Evolutionary conservation across 1,140 invertebrate species (phyloP), one percentile per base, ranked within the genome.

Genomic region (Magallana ariakensis): DNA sequence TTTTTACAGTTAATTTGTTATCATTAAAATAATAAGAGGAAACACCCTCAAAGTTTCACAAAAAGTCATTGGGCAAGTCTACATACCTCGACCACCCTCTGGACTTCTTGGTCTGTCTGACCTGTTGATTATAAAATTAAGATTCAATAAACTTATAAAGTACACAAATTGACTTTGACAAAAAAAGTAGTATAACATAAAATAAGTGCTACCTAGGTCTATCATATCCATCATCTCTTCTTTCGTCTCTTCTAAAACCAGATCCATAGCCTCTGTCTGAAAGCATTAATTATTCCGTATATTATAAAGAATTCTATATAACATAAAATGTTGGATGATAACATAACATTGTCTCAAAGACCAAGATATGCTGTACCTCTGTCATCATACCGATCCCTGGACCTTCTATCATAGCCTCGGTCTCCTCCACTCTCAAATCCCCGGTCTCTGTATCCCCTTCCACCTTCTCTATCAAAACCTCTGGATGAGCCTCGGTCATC

Each of bases 371-470:
- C 16, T 62, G 60, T 56, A 70, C 88, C 90, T 80, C 90, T 83
- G 26, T 89, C 89, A 85, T 88, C 85, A 57, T 85, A 85, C 66
- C 90, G 85, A 58, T 88, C 88, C 46, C 85, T 81, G 22, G 83
- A 55, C 46, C 86, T 19, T 7, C 58, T 82, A 53, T 82, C 80
- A 56, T 26, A 82, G n/a, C 80, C 80, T 46, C 85, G 84, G 26
- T 55, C 53, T 1, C 87, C 86, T 75, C 86, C 57, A 82, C 83
- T 58, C 66, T 85, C 87, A 87, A 10, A 87, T 4, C 87, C 75
- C 46, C 83, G 66, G 66, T 75, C 66, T 75, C 66, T 75, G 66
- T 33, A 60, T 57, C 60, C 33, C 9, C 81, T 53, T 15, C 87
- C 60, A 26, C 87, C 58, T 83, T 88, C 84, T 83, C 85, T 80